These are phyloP conservation scores for Chondrilla cf. caribensis DNA, from an alignment of 37 sponge, comb jelly and placozoan genomes.

Conservation along the genomic window DNA sequence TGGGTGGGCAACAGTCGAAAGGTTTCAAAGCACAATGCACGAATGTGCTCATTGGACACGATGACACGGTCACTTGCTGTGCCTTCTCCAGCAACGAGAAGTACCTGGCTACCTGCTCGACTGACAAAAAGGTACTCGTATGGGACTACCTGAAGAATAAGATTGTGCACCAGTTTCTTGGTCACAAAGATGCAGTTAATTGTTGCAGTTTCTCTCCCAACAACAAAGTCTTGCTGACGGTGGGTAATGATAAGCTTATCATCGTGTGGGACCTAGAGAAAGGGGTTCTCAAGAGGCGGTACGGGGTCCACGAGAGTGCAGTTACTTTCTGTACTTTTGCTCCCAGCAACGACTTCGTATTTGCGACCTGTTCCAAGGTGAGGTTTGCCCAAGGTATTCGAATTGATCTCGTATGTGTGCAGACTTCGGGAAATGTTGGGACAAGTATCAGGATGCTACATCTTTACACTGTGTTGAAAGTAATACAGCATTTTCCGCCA, in stretches of 20 bases:
- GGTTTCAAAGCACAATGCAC: constrained; percentile 39
- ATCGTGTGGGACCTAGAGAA: constrained; percentile 61
- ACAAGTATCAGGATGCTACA: no score
- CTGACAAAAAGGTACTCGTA: constrained; percentile 51
- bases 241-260: constrained; percentile 50
- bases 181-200: constrained; percentile 64
- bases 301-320: constrained; percentile 29
- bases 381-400: not conserved
- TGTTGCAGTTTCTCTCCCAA: constrained; percentile 76
- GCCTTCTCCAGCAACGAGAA: constrained; percentile 68
- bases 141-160: constrained; percentile 64
- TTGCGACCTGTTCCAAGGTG: constrained; percentile 57
- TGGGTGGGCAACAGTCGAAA: constrained; percentile 21
- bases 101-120: constrained; percentile 60
- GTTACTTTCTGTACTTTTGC: constrained; percentile 59
- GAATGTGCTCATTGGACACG: constrained; percentile 55
- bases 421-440: not conserved
- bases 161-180: constrained; percentile 23
- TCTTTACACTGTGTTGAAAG: no score
- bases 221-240: constrained; percentile 49
- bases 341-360: constrained; percentile 30
- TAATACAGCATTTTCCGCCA: no score
- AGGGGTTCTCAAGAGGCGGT: constrained; percentile 40
- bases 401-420: not conserved
- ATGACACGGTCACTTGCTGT: constrained; percentile 53